phyloP scores from a whole-genome alignment of 2,797 vertebrate species.

The Heliangelus exortis region DNA sequence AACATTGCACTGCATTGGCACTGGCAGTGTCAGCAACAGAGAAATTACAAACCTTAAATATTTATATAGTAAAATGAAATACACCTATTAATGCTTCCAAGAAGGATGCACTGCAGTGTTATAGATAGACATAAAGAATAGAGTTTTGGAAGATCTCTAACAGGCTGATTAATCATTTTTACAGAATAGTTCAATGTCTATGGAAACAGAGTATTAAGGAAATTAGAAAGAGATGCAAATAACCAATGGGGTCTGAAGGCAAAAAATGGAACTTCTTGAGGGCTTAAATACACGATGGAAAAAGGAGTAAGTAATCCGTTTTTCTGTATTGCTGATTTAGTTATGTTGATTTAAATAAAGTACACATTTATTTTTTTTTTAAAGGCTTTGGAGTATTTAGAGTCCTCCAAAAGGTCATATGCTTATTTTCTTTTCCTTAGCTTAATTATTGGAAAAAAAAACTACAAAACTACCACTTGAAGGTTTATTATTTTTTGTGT shows the following conservation, averaged over 20 bases:
- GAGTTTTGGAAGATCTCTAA: slow-evolving; percentile 59
- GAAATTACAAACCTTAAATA: slow-evolving; percentile 80
- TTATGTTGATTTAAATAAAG: slow-evolving; percentile 36
- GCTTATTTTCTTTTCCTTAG: neutral
- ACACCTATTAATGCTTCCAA: slow-evolving; percentile 74
- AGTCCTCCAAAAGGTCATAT: neutral
- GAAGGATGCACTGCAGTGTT: slow-evolving; percentile 47
- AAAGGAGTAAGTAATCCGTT: slow-evolving; percentile 50
- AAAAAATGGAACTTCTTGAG: slow-evolving; percentile 34
- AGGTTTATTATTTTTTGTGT: neutral
- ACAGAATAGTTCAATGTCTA: slow-evolving; percentile 58
- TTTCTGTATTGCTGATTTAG: slow-evolving; percentile 38
- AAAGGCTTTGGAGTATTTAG: neutral
- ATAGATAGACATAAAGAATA: slow-evolving; percentile 74
- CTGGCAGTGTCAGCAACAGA: slow-evolving; percentile 70
- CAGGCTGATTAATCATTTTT: slow-evolving; percentile 73
- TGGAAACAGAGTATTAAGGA: slow-evolving; percentile 40
- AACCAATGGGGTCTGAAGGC: slow-evolving; percentile 10
- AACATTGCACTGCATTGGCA: slow-evolving; percentile 68
- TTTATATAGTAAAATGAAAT: slow-evolving; percentile 79
- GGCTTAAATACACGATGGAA: slow-evolving; percentile 64
- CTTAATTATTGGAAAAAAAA: slow-evolving; percentile 43
- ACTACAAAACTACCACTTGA: neutral
- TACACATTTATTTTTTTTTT: neutral
- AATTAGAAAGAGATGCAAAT: slow-evolving; percentile 53